phyloP scores from a whole-genome alignment of 2,113 vertebrate genomes.

The Macrotus californicus region DNA sequence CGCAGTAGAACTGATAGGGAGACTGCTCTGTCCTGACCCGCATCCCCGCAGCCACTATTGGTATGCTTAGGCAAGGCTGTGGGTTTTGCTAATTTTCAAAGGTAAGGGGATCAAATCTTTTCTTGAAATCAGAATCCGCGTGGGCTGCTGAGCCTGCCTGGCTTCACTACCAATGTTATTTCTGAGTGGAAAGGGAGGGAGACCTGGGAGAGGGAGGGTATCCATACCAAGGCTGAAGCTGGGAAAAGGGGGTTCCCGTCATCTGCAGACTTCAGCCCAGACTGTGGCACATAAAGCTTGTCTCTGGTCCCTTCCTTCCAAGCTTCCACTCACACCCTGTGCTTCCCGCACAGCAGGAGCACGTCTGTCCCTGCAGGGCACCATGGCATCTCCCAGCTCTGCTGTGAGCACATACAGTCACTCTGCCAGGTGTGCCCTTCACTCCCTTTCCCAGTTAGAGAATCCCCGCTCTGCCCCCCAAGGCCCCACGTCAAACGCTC shows the following conservation, averaged over 20 bases:
- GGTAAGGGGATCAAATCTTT: background rate
- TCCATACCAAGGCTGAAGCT: background rate
- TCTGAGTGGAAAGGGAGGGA: background rate
- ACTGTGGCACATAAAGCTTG: background rate
- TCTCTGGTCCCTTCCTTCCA: background rate
- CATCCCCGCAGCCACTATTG: background rate
- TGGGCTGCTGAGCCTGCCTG: background rate
- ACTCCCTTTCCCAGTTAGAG: background rate
- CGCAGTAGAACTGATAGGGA: background rate
- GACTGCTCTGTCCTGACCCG: background rate
- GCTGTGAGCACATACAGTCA: rapidly evolving
- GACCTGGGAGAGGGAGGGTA: background rate
- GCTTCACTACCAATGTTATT: background rate
- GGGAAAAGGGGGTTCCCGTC: background rate
- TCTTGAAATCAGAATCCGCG: background rate
- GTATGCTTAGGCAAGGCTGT: background rate
- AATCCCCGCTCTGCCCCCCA: background rate
- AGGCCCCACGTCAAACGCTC: background rate
- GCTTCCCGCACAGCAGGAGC: background rate
- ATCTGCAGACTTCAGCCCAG: background rate
- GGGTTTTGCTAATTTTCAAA: background rate
- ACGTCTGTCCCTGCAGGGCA: too few species aligned
- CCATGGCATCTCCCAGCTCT: background rate
- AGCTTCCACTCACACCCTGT: background rate
- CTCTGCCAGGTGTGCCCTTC: background rate